phyloP scores from a whole-genome alignment of 2,888 invertebrate genomes.

The Himalopsyche tibetana region DNA sequence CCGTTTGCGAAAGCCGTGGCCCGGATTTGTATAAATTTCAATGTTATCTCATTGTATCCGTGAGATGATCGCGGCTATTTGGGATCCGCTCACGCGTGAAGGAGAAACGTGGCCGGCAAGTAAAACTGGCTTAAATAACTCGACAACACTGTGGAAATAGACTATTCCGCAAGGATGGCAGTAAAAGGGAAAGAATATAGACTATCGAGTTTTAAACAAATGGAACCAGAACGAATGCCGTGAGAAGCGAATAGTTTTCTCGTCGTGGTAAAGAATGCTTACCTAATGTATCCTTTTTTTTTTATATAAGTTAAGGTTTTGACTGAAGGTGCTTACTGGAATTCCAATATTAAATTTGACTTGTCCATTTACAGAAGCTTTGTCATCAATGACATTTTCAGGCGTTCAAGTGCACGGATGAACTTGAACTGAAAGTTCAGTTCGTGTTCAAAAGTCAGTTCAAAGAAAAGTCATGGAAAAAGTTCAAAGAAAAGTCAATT shows the following conservation, averaged over 20 bases:
- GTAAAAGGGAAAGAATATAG: not conserved
- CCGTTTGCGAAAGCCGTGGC: conserved; percentile 29
- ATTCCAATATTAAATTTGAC: no score
- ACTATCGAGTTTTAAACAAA: conserved; percentile 5
- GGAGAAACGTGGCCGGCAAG: conserved; percentile 9
- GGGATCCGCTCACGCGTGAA: conserved; percentile 25
- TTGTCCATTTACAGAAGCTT: no score
- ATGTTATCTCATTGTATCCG: conserved; percentile 26
- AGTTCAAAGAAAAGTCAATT: no score
- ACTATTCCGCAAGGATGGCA: not conserved
- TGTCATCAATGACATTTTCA: no score
- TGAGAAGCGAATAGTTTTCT: not conserved
- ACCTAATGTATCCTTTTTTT: no score
- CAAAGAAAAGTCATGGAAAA: no score
- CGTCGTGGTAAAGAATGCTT: no score
- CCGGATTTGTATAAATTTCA: conserved; percentile 28
- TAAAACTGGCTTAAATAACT: conserved; percentile 26
- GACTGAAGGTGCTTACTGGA: no score
- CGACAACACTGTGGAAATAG: conserved; percentile 19
- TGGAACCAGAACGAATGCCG: not conserved
- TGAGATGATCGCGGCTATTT: conserved; percentile 13
- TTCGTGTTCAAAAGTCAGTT: no score
- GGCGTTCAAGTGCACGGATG: no score
- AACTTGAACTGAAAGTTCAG: no score
- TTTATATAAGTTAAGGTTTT: no score